Percentiles rank a stretch among this genome's conserved stretches.
Conservation (phyloP, 2,113 vertebrate genomes). For the Crotalus horridus region DNA sequence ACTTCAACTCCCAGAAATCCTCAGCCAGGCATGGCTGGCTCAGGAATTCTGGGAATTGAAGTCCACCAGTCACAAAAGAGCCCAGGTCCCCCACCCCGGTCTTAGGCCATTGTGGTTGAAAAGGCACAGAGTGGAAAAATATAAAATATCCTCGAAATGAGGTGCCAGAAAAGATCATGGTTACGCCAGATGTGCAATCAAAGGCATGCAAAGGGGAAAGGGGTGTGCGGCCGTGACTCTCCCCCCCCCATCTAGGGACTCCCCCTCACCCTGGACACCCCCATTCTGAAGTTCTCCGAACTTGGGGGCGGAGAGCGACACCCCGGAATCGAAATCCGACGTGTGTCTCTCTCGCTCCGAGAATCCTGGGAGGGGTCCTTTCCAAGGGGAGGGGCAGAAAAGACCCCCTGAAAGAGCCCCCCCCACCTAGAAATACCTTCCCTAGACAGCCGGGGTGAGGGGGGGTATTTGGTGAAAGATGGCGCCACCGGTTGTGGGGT, state of each 20-base stretch:
- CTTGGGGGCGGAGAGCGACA: neutral
- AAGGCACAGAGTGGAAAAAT: constrained; percentile 59
- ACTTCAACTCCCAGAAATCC: no score
- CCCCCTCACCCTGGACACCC: neutral
- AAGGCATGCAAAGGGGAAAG: neutral
- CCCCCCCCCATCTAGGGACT: neutral
- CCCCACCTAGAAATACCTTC: neutral
- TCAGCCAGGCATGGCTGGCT: no score
- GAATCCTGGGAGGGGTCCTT: neutral
- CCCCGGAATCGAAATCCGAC: no score
- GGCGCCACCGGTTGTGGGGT: neutral
- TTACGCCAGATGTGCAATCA: neutral
- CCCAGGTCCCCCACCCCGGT: no score
- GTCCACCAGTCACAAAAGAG: no score
- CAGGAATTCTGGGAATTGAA: no score
- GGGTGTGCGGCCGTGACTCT: neutral
- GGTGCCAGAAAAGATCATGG: no score
- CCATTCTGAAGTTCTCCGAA: neutral
- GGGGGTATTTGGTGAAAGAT: neutral
- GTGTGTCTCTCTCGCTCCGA: no score
- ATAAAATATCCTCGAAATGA: neutral
- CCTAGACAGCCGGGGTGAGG: neutral
- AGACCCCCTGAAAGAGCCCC: no score
- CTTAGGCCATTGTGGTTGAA: constrained; percentile 45
- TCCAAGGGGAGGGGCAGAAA: no score